Conservation (phyloP, 30 jellyfish, hydroid and myxozoan genomes). For the Aurelia aurita region DNA sequence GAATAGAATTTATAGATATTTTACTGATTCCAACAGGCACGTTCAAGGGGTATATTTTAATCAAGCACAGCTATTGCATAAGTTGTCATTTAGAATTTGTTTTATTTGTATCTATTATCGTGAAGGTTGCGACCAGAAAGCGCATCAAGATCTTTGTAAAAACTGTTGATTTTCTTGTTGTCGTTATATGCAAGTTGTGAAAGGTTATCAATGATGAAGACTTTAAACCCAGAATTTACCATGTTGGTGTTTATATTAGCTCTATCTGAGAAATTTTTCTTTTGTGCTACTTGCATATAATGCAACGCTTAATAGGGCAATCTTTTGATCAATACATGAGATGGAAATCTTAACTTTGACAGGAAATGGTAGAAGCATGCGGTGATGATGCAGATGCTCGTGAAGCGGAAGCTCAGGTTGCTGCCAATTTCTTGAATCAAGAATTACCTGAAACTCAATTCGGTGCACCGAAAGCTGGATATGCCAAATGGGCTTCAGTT, state of each 20-base stretch:
- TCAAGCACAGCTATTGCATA: background rate
- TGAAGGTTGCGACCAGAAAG: too few relatives aligned
- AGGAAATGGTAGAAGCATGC: constrained; percentile 99
- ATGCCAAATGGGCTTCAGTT: constrained; percentile 95
- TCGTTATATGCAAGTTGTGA: background rate
- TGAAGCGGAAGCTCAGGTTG: constrained; percentile 94
- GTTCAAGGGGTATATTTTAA: too few relatives aligned
- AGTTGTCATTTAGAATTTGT: background rate
- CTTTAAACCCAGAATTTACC: too few relatives aligned
- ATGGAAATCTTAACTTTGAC: background rate
- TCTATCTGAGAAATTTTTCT: background rate
- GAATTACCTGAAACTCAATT: constrained; percentile 88
- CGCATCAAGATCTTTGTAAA: background rate
- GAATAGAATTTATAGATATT: too few relatives aligned
- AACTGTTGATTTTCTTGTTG: background rate
- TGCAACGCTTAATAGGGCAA: too few relatives aligned
- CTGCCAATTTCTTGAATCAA: constrained; percentile 91
- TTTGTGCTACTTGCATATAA: background rate
- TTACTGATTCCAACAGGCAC: too few relatives aligned
- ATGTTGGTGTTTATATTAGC: constrained; percentile 1
- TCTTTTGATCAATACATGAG: too few relatives aligned
- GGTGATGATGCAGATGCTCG: constrained; percentile 96
- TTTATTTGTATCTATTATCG: background rate
- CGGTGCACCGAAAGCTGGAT: constrained; percentile 98
- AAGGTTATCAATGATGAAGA: background rate